A percentile compares a stretch with the other conserved stretches of the same genome.
These are phyloP conservation scores for Drosophila neutralis DNA, from an alignment of 2,888 invertebrate species.

Conservation along the genomic window DNA sequence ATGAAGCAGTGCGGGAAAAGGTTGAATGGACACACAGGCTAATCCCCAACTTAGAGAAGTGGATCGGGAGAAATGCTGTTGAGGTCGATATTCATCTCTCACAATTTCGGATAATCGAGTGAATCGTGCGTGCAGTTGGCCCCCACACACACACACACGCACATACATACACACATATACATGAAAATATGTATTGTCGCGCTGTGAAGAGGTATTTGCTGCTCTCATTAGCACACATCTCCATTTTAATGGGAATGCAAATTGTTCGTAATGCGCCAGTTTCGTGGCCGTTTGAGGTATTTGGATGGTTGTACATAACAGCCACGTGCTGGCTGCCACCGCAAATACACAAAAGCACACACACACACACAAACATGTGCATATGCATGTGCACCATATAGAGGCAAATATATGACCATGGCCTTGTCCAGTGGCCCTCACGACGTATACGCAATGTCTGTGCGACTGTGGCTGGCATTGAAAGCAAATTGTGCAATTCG, in stretches of 20 bases:
- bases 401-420: conserved; percentile 29
- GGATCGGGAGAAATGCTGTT: neutral
- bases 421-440: conserved; percentile 41
- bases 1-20: neutral
- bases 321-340: conserved; percentile 15
- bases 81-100: neutral
- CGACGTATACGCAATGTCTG: conserved; percentile 45
- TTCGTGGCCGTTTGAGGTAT: conserved; percentile 14
- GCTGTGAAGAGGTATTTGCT: neutral
- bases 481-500: conserved; percentile 4
- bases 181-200: neutral
- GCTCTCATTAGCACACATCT: conserved; percentile 29
- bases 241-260: conserved; percentile 33
- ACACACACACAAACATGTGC: neutral
- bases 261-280: conserved; percentile 18
- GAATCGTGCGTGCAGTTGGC: too few relatives aligned
- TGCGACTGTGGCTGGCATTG: conserved; percentile 14
- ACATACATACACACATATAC: neutral
- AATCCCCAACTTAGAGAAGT: neutral
- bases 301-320: conserved; percentile 3
- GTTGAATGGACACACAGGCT: neutral
- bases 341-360: conserved; percentile 3
- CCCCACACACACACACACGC: neutral
- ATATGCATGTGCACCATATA: neutral
- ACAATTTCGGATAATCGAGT: neutral